Conservation (phyloP, 2,888 invertebrate genomes). For the Synergus itoensis region DNA sequence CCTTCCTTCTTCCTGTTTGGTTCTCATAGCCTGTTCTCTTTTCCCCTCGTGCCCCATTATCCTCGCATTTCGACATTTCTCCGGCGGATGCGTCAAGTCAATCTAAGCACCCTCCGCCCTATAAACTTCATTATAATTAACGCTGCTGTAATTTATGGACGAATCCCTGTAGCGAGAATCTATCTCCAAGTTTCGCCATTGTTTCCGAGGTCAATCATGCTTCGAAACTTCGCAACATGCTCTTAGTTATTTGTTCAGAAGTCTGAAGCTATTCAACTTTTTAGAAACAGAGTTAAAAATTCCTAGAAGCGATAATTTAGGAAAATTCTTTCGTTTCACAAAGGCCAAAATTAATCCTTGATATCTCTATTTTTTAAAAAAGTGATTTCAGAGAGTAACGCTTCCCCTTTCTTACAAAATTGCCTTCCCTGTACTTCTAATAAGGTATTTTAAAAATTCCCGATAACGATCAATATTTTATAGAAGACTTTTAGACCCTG, state of each 20-base stretch:
- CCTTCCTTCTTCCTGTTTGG: neutral
- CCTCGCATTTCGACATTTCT: constrained; percentile 4
- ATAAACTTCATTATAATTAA: constrained; percentile 67
- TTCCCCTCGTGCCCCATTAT: constrained; percentile 5
- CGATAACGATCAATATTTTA: too few relatives aligned
- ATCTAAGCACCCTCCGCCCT: constrained; percentile 59
- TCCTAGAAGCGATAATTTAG: too few relatives aligned
- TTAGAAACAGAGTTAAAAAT: neutral
- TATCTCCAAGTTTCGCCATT: constrained; percentile 27
- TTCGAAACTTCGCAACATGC: constrained; percentile 31
- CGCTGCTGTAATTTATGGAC: constrained; percentile 67
- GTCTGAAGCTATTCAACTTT: constrained; percentile 2
- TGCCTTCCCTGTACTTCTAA: too few relatives aligned
- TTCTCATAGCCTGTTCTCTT: constrained; percentile 33
- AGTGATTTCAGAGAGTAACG: too few relatives aligned
- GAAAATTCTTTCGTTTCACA: neutral
- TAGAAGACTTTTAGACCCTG: too few relatives aligned
- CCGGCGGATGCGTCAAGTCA: constrained; percentile 47
- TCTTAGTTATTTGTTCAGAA: constrained; percentile 15
- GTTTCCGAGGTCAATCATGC: constrained; percentile 34
- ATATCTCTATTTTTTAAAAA: too few relatives aligned
- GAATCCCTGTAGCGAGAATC: constrained; percentile 41
- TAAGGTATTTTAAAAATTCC: too few relatives aligned
- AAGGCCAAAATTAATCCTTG: too few relatives aligned
- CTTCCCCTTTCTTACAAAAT: too few relatives aligned